Conservation (phyloP, 35 echinoderm and acorn worm genomes). For the Heliocidaris erythrogramma region DNA sequence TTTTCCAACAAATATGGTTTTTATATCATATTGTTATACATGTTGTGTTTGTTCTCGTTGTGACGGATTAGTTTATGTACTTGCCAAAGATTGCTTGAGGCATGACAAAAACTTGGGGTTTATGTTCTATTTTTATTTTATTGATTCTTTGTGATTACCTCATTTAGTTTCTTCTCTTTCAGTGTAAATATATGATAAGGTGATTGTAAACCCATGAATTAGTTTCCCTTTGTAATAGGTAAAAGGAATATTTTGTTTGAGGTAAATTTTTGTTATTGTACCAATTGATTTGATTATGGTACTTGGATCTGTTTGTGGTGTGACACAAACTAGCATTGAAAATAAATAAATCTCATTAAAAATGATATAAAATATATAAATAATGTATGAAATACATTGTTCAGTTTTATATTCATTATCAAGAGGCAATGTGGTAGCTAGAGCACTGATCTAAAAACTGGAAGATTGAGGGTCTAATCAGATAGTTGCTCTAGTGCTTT, state of each 20-base stretch:
- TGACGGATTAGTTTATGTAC: background rate
- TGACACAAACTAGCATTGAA: background rate
- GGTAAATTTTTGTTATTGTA: background rate
- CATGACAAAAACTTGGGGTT: background rate
- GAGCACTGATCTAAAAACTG: background rate
- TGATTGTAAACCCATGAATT: background rate
- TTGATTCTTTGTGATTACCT: background rate
- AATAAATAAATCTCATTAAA: background rate
- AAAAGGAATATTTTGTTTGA: background rate
- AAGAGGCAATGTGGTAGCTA: background rate
- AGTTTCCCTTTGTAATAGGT: background rate
- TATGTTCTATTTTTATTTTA: background rate
- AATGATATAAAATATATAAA: too few species aligned
- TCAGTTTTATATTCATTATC: background rate
- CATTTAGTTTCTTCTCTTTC: background rate
- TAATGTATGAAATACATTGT: background rate
- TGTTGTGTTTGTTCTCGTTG: background rate
- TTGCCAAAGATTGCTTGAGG: background rate
- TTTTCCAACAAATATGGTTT: background rate
- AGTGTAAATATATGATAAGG: background rate
- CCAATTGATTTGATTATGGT: background rate
- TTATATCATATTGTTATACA: background rate
- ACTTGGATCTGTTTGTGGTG: background rate
- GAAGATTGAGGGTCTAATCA: too few species aligned
- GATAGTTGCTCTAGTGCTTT: too few species aligned